Evolutionary conservation across 2,888 invertebrate species (phyloP).

Genomic region (Synanthedon formicaeformis): DNA sequence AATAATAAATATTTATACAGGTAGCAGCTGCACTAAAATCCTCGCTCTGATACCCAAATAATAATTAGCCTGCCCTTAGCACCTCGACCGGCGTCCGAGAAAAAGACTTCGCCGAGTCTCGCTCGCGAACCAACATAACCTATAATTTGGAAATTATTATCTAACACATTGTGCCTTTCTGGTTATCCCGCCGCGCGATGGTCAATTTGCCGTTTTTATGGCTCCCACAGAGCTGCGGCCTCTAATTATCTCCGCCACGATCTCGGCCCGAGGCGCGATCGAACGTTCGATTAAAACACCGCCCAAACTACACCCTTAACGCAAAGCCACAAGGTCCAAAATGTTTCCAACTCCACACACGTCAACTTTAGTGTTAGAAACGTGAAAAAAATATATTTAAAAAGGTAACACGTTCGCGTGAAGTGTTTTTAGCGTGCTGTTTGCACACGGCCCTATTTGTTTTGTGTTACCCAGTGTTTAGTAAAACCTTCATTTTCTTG

Average conservation of each 20-base stretch:
- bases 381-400: conserved; percentile 58
- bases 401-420: conserved; percentile 52
- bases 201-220: conserved; percentile 72
- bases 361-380: conserved; percentile 35
- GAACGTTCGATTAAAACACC: conserved; percentile 11
- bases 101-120: conserved; percentile 53
- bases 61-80: conserved; percentile 70
- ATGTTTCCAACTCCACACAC: conserved; percentile 10
- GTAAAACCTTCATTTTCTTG: background rate
- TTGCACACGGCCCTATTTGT: conserved; percentile 40
- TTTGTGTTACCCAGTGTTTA: conserved; percentile 18
- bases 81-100: conserved; percentile 60
- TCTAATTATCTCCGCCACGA: conserved; percentile 69
- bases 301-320: conserved; percentile 17
- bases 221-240: conserved; percentile 67
- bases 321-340: conserved; percentile 17
- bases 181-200: conserved; percentile 72
- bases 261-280: conserved; percentile 54
- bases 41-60: conserved; percentile 65
- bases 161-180: conserved; percentile 72
- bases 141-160: conserved; percentile 72
- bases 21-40: conserved; percentile 69
- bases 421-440: conserved; percentile 18
- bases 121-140: conserved; percentile 65
- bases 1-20: conserved; percentile 71